A percentile compares a stretch with the other conserved stretches of the same genome.
Conservation (phyloP, 2,113 vertebrate genomes). For the Rhea pennata region DNA sequence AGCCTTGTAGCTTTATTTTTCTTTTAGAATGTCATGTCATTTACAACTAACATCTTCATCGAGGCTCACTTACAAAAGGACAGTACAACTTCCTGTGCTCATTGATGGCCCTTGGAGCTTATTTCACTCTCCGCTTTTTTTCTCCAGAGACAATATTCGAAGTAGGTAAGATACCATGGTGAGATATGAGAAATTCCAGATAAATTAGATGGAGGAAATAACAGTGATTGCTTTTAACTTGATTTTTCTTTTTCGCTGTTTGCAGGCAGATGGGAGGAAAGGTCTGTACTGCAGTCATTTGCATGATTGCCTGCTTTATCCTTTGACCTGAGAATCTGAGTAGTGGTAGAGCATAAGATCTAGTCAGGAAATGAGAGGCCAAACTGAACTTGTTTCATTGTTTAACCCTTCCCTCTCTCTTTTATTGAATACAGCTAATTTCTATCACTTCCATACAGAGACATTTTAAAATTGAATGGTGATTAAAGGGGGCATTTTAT, state of each 20-base stretch:
- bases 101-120: slow-evolving; percentile 16
- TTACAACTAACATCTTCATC: slow-evolving; percentile 27
- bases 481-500: background rate
- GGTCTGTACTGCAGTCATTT: slow-evolving; percentile 36
- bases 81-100: slow-evolving; percentile 6
- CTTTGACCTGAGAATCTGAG: slow-evolving; percentile 24
- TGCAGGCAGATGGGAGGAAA: slow-evolving; percentile 14
- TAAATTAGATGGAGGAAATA: slow-evolving; percentile 35
- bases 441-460: slow-evolving; percentile 21
- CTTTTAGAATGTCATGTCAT: slow-evolving; percentile 12
- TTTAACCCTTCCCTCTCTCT: background rate
- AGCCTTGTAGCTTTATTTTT: slow-evolving; percentile 50
- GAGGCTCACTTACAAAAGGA: slow-evolving; percentile 54
- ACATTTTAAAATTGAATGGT: slow-evolving; percentile 4
- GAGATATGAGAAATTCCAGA: slow-evolving; percentile 17
- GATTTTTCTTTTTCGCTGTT: slow-evolving; percentile 40
- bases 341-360: background rate
- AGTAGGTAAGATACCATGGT: slow-evolving; percentile 34
- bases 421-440: slow-evolving; percentile 40
- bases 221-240: slow-evolving; percentile 8
- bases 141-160: slow-evolving; percentile 35
- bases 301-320: slow-evolving; percentile 41
- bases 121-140: slow-evolving; percentile 5
- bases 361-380: background rate
- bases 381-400: background rate